Evolutionary conservation across 2,888 invertebrate species (phyloP), one percentile per base, ranked within the genome.

Genomic region (Lymantria dispar): DNA sequence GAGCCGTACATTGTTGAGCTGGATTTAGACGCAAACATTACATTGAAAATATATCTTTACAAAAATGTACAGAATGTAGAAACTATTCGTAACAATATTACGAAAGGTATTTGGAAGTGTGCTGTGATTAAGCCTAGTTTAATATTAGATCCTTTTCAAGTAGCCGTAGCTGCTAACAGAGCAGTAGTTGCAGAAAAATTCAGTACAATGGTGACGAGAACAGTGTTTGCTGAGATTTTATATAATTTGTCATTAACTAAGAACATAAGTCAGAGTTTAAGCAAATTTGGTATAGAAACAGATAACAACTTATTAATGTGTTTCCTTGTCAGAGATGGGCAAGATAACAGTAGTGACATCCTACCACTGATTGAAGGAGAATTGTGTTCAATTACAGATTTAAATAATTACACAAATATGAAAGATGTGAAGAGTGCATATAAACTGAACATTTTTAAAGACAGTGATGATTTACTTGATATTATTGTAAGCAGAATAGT

Each of bases 191-290:
- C 92, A 1, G 85, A 92, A 45, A 92, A 89, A 63, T 73, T 72
- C 0, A 74, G 78, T 10, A 80, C 76, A 36, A 80, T 94, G 72
- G 92, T 92, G 0, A 95, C 95, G 0, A 93, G 92, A 67, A 92
- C 90, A 8, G 68, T 95, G 0, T 93, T 87, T 70, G 92, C 94
- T 0, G 95, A 96, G 80, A 90, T 95, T 44, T 71, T 96, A 13
- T 95, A 92, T 72, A 94, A 94, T 75, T 82, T 96, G 52, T 95
- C 95, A 0, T 78, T 93, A 0, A 93, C 94, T 0, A 94, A 93
- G 70, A 95, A 95, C 64, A 96, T 96, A 58, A 91, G 94, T 3
- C 93, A 94, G 59, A 94, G 95, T 55, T 83, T 96, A 45, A 85
- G 76, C 45, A 94, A 89, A 54, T 95, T 95, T 80, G 95, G 95